These are phyloP conservation scores for Agrochola macilenta DNA, from an alignment of 2,888 invertebrate genomes.

Conservation along the genomic window DNA sequence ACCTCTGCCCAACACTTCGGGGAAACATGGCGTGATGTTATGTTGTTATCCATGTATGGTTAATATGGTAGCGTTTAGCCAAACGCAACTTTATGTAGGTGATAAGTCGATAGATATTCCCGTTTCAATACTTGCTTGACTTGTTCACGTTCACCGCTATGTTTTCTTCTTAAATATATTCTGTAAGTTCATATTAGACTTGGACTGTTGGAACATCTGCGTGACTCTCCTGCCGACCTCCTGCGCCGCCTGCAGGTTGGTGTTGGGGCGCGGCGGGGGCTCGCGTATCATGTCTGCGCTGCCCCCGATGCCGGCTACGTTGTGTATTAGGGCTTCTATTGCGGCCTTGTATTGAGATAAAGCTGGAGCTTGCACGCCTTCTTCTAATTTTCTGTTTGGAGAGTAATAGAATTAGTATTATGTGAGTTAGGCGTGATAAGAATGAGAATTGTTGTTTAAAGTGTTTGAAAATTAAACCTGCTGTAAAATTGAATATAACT, in stretches of 20 bases:
- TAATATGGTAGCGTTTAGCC: neutral
- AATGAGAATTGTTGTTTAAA: no score
- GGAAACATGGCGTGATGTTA: no score
- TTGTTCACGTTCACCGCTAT: slow-evolving; percentile 65
- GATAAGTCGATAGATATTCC: neutral
- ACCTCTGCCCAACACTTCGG: no score
- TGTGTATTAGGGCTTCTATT: slow-evolving; percentile 84
- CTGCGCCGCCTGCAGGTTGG: slow-evolving; percentile 83
- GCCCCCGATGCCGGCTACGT: slow-evolving; percentile 67
- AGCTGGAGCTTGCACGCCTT: slow-evolving; percentile 80
- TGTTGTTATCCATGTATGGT: neutral
- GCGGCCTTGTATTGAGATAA: slow-evolving; percentile 82
- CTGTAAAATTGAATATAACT: neutral
- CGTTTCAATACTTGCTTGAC: neutral
- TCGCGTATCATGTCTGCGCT: slow-evolving; percentile 62
- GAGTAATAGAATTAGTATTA: neutral
- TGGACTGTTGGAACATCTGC: slow-evolving; percentile 88
- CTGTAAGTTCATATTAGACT: slow-evolving; percentile 86
- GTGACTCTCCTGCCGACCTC: slow-evolving; percentile 87
- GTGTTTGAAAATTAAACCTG: neutral
- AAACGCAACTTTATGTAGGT: slow-evolving; percentile 7
- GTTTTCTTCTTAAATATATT: slow-evolving; percentile 89
- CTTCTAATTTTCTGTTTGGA: slow-evolving; percentile 83
- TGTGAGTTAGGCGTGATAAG: no score
- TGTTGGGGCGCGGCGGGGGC: slow-evolving; percentile 70